Base-by-base conservation (phyloP, 2,797 vertebrate species). In the Eutrigla gurnardus region DNA sequence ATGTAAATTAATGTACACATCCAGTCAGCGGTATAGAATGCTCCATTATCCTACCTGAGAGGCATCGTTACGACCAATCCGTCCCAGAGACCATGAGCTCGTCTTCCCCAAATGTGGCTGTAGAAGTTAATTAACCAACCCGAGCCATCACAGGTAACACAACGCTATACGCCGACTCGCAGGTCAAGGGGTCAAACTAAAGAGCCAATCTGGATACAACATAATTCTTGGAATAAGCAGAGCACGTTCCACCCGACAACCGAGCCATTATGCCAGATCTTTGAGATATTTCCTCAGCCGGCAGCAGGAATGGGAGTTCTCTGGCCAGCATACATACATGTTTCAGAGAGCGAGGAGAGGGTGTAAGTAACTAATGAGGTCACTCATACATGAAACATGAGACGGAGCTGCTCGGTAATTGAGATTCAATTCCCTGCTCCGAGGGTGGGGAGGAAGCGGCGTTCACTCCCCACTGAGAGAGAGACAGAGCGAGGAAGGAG, bases 351-450 rank as follows among this genome's bases (percentile, higher is more conserved):
- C 9, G 53, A 64, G 64, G 33, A 77, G 74, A 80, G 14, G 49
- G 68, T 71, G 74, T 71, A 61, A 63, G 79, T 77, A 66, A 84
- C 68, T 81, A 87, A 91, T 89, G 84, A 92, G 86, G 81, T 79
- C 77, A 71, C 67, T 80, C 76, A 86, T 82, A 70, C 83, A 87
- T 88, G 82, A 89, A 89, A 83, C 73, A 86, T 81, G 73, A 87
- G 74, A 79, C 5, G 40, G 72, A 65, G 71, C 65, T 47, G 69
- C 67, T 70, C 36, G 35, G 73, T 89, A 78, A 86, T 85, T 88
- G 74, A 78, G 80, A 88, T 74, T 89, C 75, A 89, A 79, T 87
- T 86, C 79, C 55, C 75, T 40, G 62, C 76, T 79, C 73, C 54
- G 1, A 68, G 83, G 79, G 78, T 80, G 72, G 84, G 45, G 9